Conservation (phyloP, 2,888 invertebrate genomes). For the Macrophya annulata region DNA sequence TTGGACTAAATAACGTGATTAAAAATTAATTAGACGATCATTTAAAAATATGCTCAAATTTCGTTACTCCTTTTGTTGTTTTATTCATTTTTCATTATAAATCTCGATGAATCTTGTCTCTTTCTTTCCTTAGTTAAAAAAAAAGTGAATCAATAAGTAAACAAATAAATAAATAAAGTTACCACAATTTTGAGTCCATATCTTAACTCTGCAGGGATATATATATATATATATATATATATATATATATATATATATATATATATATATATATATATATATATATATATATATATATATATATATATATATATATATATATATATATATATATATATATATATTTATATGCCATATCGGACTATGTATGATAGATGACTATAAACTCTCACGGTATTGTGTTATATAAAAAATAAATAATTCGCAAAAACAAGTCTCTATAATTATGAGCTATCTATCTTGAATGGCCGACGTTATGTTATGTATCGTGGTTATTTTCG, state of each 20-base stretch:
- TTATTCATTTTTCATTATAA: neutral
- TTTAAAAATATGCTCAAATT: neutral
- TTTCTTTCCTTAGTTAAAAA: too few species aligned
- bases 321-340: neutral
- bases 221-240: too few species aligned
- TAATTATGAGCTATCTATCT: conserved; percentile 15
- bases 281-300: neutral
- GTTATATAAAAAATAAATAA: conserved; percentile 15
- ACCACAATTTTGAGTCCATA: neutral
- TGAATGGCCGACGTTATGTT: conserved; percentile 23
- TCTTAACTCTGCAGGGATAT: neutral
- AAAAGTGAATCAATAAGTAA: too few species aligned
- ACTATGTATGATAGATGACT: neutral
- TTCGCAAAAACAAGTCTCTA: conserved; percentile 3
- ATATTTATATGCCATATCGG: neutral
- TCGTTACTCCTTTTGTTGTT: neutral
- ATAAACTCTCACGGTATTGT: neutral
- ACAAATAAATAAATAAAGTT: neutral
- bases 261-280: neutral
- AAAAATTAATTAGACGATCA: neutral
- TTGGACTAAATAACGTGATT: neutral
- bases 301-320: neutral
- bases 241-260: too few species aligned
- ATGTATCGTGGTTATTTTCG: neutral
- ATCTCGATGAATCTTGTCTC: too few species aligned